Evolutionary conservation across 2,888 invertebrate genomes (phyloP).

Genomic region (Clostera curtula): DNA sequence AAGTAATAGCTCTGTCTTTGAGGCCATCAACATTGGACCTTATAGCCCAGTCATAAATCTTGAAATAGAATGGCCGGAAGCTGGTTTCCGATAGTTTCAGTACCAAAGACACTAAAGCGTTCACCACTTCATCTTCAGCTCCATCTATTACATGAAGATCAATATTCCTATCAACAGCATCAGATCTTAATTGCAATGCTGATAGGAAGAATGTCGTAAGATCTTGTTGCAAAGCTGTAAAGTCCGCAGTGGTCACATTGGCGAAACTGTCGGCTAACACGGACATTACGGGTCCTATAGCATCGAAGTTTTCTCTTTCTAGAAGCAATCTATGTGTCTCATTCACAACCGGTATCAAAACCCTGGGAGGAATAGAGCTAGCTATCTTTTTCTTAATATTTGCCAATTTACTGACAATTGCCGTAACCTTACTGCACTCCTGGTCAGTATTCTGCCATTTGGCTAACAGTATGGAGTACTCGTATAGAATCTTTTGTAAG

Average conservation of each 20-base stretch:
- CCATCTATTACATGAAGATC: conserved; percentile 56
- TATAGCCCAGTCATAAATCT: conserved; percentile 91
- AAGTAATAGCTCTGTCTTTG: conserved; percentile 84
- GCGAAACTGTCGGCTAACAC: conserved; percentile 83
- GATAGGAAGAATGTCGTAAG: conserved; percentile 84
- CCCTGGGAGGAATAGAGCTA: conserved; percentile 79
- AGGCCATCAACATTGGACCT: conserved; percentile 73
- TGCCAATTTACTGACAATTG: conserved; percentile 74
- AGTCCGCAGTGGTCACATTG: conserved; percentile 76
- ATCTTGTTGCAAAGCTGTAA: conserved; percentile 78
- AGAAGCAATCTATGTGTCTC: conserved; percentile 78
- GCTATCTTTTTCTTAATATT: conserved; percentile 81
- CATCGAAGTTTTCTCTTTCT: conserved; percentile 73
- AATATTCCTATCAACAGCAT: conserved; percentile 49
- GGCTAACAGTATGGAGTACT: conserved; percentile 75
- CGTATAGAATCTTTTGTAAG: conserved; percentile 80
- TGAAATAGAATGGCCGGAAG: conserved; percentile 91
- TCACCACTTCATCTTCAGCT: conserved; percentile 84
- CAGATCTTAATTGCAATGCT: conserved; percentile 80
- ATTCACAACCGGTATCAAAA: conserved; percentile 84
- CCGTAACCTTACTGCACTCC: conserved; percentile 62
- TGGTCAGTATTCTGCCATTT: conserved; percentile 69
- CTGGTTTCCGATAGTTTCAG: conserved; percentile 91
- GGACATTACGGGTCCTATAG: conserved; percentile 82
- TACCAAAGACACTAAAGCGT: conserved; percentile 85